Conservation (phyloP, 1,140 invertebrate genomes). For the Asbolus verrucosus region DNA sequence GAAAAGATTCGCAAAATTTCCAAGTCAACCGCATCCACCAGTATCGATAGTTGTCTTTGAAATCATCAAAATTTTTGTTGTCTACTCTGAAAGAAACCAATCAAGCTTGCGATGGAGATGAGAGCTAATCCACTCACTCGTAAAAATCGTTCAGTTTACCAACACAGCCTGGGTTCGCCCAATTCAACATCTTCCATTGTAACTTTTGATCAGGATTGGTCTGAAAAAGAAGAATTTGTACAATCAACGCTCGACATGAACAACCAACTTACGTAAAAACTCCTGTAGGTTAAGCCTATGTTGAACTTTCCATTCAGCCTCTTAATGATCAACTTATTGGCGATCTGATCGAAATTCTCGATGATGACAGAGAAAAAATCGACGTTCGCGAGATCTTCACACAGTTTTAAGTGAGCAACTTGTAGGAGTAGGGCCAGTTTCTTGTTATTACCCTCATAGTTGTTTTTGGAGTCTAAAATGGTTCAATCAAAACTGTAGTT, state of each 20-base stretch:
- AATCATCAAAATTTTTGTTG: slow-evolving; percentile 53
- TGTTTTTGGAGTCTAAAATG: slow-evolving; percentile 22
- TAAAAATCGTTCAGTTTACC: slow-evolving; percentile 57
- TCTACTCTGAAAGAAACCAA: slow-evolving; percentile 50
- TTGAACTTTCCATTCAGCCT: slow-evolving; percentile 57
- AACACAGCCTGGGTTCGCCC: slow-evolving; percentile 56
- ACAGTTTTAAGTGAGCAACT: slow-evolving; percentile 51
- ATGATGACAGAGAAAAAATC: slow-evolving; percentile 54
- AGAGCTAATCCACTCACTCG: slow-evolving; percentile 47
- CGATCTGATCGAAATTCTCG: slow-evolving; percentile 58
- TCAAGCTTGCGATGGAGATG: neutral
- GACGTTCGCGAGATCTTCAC: slow-evolving; percentile 41
- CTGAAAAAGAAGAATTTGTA: slow-evolving; percentile 45
- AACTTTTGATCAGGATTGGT: slow-evolving; percentile 58
- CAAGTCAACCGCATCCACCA: slow-evolving; percentile 59
- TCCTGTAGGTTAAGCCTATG: slow-evolving; percentile 57
- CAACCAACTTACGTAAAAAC: slow-evolving; percentile 56
- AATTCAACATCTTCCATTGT: slow-evolving; percentile 59
- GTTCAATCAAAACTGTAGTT: neutral
- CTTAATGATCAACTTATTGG: slow-evolving; percentile 54
- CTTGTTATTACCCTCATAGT: slow-evolving; percentile 18
- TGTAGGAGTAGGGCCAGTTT: slow-evolving; percentile 39
- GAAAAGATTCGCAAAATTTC: slow-evolving; percentile 55
- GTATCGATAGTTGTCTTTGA: slow-evolving; percentile 55
- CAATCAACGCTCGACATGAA: neutral